A percentile compares a stretch with the other conserved stretches of the same genome.
Conservation (phyloP, 1,140 invertebrate genomes). For the Musca vetustissima region DNA sequence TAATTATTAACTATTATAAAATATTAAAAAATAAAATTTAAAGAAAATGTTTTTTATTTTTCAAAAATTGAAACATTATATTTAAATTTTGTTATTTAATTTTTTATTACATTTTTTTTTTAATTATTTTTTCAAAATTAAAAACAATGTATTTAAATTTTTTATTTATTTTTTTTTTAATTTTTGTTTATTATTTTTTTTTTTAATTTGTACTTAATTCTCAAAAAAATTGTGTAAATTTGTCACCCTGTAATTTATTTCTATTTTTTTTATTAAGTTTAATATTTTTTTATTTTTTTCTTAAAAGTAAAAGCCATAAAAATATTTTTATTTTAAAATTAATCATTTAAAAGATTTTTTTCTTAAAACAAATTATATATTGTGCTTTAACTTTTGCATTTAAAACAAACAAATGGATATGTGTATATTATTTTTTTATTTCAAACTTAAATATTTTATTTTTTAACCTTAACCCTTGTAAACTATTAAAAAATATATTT, state of each 20-base stretch:
- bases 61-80: slow-evolving; percentile 1
- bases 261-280: neutral
- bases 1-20: no score
- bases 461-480: no score
- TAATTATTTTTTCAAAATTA: slow-evolving; percentile 2
- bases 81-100: neutral
- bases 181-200: neutral
- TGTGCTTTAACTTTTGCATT: slow-evolving; percentile 20
- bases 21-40: no score
- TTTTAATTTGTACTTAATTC: neutral
- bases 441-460: neutral
- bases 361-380: neutral
- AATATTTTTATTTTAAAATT: neutral
- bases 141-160: neutral
- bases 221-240: neutral
- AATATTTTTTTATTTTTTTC: neutral
- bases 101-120: slow-evolving; percentile 1
- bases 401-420: slow-evolving; percentile 5
- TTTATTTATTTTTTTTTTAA: slow-evolving; percentile 2
- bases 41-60: neutral
- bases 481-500: no score
- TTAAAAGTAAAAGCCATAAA: slow-evolving; percentile 11
- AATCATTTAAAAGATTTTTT: neutral
- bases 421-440: slow-evolving; percentile 4
- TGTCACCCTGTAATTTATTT: neutral